A percentile compares a stretch with the other conserved stretches of the same genome.
phyloP scores from a whole-genome alignment of 1,140 invertebrate genomes.

The Periplaneta americana region DNA sequence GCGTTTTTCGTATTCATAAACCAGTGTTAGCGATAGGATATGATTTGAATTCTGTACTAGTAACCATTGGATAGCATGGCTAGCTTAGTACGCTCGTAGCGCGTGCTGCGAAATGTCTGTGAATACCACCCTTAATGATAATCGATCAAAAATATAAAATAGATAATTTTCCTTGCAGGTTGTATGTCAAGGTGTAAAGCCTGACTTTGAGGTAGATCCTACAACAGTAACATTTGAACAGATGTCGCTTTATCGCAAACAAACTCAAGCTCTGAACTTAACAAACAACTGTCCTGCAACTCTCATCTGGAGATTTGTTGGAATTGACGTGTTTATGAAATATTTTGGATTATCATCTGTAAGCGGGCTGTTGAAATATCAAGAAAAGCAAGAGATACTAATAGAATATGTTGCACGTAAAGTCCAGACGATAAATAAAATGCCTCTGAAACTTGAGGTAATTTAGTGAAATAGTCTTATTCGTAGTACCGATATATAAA shows the following conservation, averaged over 20 bases:
- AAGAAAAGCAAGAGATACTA: background rate
- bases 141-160: too few relatives aligned
- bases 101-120: too few relatives aligned
- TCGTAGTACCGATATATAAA: too few relatives aligned
- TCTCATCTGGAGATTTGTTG: slow-evolving; percentile 7
- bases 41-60: too few relatives aligned
- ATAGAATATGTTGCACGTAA: background rate
- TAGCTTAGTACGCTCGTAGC: too few relatives aligned
- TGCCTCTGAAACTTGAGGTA: too few relatives aligned
- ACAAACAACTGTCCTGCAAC: background rate
- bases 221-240: slow-evolving; percentile 28
- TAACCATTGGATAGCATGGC: too few relatives aligned
- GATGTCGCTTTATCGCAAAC: slow-evolving; percentile 26
- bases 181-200: slow-evolving; percentile 23
- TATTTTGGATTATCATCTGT: background rate
- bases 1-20: too few relatives aligned
- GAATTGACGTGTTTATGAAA: background rate
- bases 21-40: too few relatives aligned
- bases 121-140: too few relatives aligned
- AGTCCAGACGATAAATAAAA: too few relatives aligned
- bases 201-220: slow-evolving; percentile 27
- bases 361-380: background rate
- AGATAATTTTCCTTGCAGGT: background rate
- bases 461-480: too few relatives aligned
- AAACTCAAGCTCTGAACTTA: slow-evolving; percentile 21